Base-by-base conservation (phyloP, 2,797 vertebrate genomes). In the Xenops minutus region DNA sequence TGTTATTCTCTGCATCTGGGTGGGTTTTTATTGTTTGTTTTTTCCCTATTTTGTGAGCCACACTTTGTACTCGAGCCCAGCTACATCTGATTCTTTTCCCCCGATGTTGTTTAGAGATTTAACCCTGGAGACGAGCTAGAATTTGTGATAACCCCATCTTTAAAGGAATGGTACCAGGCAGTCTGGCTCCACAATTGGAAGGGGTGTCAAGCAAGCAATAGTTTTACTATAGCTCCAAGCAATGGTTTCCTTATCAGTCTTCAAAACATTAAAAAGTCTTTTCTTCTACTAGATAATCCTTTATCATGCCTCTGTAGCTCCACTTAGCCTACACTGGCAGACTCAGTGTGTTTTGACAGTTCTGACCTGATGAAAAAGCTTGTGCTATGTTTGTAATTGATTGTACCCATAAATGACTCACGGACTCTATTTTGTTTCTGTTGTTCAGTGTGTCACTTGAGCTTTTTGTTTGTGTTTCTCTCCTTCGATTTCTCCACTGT, bases 401-500 rank as follows among this genome's bases (percentile, higher is more conserved):
- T 96, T 95, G 87, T 92, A 79, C 27, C 89, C 87, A 85, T 79
- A 96, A 96, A 93, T 88, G 93, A 96, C 94, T 96, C 94, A 90
- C 3, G 39, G 77, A 92, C 82, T 95, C 85, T 84, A 86, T 95
- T 95, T 96, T 95, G 96, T 88, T 95, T 94, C 85, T 88, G 86
- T 89, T 93, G 92, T 92, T 95, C 84, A 11, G 20, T 7, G 48
- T 93, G 81, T 95, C 88, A 92, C 92, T 95, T 81, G 91, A 93
- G 86, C 64, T 93, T 96, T 96, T 82, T 95, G 95, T 94, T 89
- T 95, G 95, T 85, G 85, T 85, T 96, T 76, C 75, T 93, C 73
- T 32, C 46, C 36, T 94, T 95, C 82, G 68, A 93, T 96, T 95
- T 92, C 86, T 80, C 48, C 77, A 8, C 73, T 30, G 78, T 10